Evolutionary conservation across 1,140 invertebrate species (phyloP).

Genomic region (Pseudoatta argentina): DNA sequence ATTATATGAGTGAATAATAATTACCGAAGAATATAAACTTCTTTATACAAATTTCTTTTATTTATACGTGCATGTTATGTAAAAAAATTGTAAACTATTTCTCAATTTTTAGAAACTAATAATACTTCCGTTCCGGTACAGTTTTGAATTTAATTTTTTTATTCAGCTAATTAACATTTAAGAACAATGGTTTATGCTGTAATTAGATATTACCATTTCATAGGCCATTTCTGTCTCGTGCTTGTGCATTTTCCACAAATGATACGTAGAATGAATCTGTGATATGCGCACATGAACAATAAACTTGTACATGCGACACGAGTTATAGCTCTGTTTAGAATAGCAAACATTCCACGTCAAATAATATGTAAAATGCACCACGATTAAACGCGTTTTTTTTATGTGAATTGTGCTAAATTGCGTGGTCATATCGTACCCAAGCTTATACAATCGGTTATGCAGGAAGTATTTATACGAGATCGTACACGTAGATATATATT

Average conservation of each 20-base stretch:
- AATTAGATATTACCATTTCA: neutral
- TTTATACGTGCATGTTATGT: neutral
- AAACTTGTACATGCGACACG: constrained; percentile 14
- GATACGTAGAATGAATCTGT: neutral
- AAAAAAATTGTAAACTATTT: neutral
- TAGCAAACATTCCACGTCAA: constrained; percentile 7
- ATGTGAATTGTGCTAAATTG: neutral
- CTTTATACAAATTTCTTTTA: neutral
- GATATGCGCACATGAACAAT: constrained; percentile 17
- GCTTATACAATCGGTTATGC: neutral
- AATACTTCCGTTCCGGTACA: too few relatives aligned
- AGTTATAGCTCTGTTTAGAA: constrained; percentile 23
- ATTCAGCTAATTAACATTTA: neutral
- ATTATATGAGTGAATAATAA: too few relatives aligned
- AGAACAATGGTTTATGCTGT: neutral
- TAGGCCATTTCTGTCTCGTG: neutral
- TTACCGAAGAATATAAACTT: too few relatives aligned
- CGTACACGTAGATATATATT: neutral
- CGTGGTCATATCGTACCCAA: neutral
- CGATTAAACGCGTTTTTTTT: constrained; percentile 1
- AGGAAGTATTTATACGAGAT: constrained; percentile 10
- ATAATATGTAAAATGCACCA: constrained; percentile 18
- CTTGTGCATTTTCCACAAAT: neutral
- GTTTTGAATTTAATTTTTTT: neutral
- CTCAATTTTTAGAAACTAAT: too few relatives aligned